These are phyloP conservation scores for Hestina assimilis DNA, from an alignment of 1,140 invertebrate species.

Conservation along the genomic window DNA sequence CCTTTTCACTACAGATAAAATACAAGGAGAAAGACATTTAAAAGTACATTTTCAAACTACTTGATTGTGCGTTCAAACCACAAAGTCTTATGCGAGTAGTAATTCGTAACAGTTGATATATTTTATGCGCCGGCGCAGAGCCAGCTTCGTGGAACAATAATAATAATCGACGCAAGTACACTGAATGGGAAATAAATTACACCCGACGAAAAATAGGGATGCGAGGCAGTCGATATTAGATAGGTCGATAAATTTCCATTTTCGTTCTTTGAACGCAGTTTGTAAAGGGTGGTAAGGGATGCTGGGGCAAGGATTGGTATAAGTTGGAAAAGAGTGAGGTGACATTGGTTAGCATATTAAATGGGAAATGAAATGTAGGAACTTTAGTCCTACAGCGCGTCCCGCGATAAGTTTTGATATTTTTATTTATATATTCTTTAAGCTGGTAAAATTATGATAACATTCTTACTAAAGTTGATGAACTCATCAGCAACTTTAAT, in stretches of 20 bases:
- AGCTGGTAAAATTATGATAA: no score
- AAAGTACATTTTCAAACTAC: constrained; percentile 1
- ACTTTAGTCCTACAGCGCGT: no score
- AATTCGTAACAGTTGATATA: constrained; percentile 39
- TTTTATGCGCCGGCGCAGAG: constrained; percentile 46
- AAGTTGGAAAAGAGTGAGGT: no score
- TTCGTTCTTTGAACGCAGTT: not conserved
- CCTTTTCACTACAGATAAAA: not conserved
- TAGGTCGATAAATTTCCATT: not conserved
- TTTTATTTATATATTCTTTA: no score
- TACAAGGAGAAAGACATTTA: not conserved
- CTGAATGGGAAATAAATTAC: constrained; percentile 75
- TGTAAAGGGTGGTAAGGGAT: no score
- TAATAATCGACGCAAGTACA: constrained; percentile 66
- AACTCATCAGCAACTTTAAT: no score
- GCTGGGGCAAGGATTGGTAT: no score
- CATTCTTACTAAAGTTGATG: no score
- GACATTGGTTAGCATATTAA: no score
- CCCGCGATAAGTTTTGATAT: no score
- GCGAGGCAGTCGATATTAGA: constrained; percentile 1
- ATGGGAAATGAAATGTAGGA: no score
- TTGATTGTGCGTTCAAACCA: constrained; percentile 1
- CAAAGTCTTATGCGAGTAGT: constrained; percentile 17
- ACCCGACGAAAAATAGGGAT: constrained; percentile 42
- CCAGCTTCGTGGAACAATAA: constrained; percentile 65